A percentile compares a stretch with the other conserved stretches of the same genome.
Evolutionary conservation across 2,113 vertebrate genomes (phyloP).

Genomic region (Nycticebus coucang): DNA sequence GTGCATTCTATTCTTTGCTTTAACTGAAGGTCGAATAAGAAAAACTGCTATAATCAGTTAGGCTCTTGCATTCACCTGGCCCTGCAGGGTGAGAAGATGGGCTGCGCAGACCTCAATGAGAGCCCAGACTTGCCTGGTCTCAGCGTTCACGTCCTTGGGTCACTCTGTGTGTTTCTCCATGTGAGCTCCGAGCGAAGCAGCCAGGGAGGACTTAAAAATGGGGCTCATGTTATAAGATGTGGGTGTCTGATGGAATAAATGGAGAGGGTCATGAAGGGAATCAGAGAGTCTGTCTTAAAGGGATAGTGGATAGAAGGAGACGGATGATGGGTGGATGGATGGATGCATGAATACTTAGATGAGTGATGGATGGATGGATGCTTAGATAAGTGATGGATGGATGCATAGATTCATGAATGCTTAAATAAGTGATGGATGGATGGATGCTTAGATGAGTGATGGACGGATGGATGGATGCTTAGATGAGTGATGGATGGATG

Average conservation of each 20-base stretch:
- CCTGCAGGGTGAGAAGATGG: not conserved
- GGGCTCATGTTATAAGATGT: not conserved
- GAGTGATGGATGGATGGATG: not conserved
- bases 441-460: no score
- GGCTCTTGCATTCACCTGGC: not conserved
- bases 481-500: no score
- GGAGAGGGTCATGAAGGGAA: not conserved
- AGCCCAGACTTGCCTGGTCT: not conserved
- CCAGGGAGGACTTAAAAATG: not conserved
- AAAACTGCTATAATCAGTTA: fast-evolving
- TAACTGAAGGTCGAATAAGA: not conserved
- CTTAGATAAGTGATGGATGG: not conserved
- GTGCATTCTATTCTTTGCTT: not conserved
- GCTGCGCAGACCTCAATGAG: fast-evolving
- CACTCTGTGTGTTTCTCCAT: not conserved
- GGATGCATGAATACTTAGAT: fast-evolving
- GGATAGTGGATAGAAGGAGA: no score
- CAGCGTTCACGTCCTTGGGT: not conserved
- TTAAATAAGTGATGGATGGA: not conserved
- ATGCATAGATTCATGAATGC: no score
- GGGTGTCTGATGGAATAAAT: no score
- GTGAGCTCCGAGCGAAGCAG: not conserved
- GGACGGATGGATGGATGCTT: no score
- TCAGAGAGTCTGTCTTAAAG: not conserved
- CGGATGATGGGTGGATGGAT: not conserved